A percentile compares a stretch with the other conserved stretches of the same genome.
These are phyloP conservation scores for Seladonia tumulorum DNA, from an alignment of 2,888 invertebrate genomes.

Conservation along the genomic window DNA sequence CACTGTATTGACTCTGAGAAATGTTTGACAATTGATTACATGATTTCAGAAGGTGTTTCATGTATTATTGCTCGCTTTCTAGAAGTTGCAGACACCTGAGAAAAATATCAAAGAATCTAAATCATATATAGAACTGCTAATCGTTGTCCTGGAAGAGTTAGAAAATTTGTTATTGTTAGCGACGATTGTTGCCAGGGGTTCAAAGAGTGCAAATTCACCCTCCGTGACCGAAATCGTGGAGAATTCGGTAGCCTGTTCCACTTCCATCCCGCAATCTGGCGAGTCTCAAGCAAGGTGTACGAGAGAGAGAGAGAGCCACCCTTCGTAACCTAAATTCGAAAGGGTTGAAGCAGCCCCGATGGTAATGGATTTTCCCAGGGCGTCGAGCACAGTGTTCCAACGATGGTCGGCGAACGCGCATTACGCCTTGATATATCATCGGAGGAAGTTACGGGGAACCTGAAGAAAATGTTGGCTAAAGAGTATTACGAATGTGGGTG, in stretches of 20 bases:
- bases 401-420: conserved; percentile 20
- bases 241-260: conserved; percentile 8
- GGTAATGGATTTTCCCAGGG: conserved; percentile 49
- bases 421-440: conserved; percentile 57
- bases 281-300: not conserved
- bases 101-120: too few relatives aligned
- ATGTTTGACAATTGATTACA: too few relatives aligned
- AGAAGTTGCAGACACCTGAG: too few relatives aligned
- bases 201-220: not conserved
- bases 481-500: conserved; percentile 55
- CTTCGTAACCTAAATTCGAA: conserved; percentile 25
- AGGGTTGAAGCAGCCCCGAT: conserved; percentile 36
- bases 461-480: conserved; percentile 54
- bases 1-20: too few relatives aligned
- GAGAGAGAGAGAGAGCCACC: not conserved
- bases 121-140: too few relatives aligned
- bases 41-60: too few relatives aligned
- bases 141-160: too few relatives aligned
- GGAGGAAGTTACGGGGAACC: conserved; percentile 45
- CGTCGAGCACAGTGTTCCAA: conserved; percentile 29
- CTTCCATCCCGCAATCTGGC: conserved; percentile 6
- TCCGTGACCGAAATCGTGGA: conserved; percentile 4
- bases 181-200: not conserved
- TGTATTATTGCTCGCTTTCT: too few relatives aligned
- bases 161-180: not conserved